phyloP scores from a whole-genome alignment of 2,113 vertebrate species.

The Sigmodon hispidus region DNA sequence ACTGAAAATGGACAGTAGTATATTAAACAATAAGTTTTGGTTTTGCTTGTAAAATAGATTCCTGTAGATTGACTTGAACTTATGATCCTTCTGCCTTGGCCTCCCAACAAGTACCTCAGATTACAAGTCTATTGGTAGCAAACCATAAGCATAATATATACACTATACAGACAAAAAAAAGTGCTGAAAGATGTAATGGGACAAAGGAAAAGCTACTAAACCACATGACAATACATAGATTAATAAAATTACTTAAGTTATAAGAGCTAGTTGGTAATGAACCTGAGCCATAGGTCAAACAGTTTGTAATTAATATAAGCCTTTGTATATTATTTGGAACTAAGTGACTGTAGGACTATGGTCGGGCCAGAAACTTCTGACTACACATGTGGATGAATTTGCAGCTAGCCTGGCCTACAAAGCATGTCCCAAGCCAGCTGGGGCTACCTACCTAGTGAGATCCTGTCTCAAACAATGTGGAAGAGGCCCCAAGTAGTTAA shows the following conservation, averaged over 20 bases:
- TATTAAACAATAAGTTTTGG: not conserved
- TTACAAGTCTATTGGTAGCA: not conserved
- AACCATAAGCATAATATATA: not conserved
- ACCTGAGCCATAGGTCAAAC: no score
- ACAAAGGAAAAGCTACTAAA: no score
- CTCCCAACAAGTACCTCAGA: not conserved
- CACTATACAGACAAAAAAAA: not conserved
- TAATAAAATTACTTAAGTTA: no score
- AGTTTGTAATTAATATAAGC: no score
- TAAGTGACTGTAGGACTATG: no score
- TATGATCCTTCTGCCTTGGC: not conserved
- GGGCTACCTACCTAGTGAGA: not conserved
- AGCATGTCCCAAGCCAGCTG: not conserved
- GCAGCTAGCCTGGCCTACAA: not conserved
- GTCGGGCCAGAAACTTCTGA: no score
- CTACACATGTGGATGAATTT: not conserved
- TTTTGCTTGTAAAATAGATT: not conserved
- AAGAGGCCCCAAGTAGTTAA: not conserved
- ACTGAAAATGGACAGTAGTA: not conserved
- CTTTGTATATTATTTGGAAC: no score
- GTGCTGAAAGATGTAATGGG: no score
- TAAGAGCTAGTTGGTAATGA: no score
- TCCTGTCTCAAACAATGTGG: not conserved
- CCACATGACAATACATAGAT: no score
- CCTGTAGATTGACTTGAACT: not conserved